phyloP scores from a whole-genome alignment of 1,140 invertebrate genomes.

The Diabrotica virgifera region DNA sequence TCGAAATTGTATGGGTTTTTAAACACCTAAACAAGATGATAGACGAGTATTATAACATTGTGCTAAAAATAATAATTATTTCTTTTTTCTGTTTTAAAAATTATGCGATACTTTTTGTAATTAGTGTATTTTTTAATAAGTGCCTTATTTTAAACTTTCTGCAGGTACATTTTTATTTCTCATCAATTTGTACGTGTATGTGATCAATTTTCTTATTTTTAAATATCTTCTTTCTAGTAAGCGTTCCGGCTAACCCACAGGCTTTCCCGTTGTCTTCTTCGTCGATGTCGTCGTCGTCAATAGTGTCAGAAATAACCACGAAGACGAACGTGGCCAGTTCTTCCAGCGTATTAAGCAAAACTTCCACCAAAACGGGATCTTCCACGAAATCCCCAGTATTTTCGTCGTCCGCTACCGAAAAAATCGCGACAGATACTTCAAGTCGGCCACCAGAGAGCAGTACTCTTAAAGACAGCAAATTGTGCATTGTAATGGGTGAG shows the following conservation, averaged over 20 bases:
- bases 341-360: background rate
- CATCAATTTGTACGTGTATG: too few species aligned
- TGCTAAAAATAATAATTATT: too few species aligned
- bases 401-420: constrained; percentile 8
- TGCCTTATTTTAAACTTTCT: too few species aligned
- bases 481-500: constrained; percentile 31
- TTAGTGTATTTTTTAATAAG: too few species aligned
- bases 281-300: constrained; percentile 7
- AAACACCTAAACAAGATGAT: too few species aligned
- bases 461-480: constrained; percentile 18
- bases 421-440: constrained; percentile 1
- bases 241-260: constrained; percentile 22
- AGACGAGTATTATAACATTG: too few species aligned
- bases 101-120: too few species aligned
- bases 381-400: constrained; percentile 7
- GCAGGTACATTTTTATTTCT: too few species aligned
- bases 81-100: too few species aligned
- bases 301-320: background rate
- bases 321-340: background rate
- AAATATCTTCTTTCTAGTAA: constrained; percentile 22
- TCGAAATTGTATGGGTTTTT: too few species aligned
- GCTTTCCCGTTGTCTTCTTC: constrained; percentile 7
- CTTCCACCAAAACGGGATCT: background rate
- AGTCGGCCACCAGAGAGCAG: constrained; percentile 6
- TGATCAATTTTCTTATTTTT: too few species aligned